Percentiles rank a stretch among this genome's conserved stretches.
phyloP scores from a whole-genome alignment of 1,140 invertebrate genomes.

The Manduca sexta region DNA sequence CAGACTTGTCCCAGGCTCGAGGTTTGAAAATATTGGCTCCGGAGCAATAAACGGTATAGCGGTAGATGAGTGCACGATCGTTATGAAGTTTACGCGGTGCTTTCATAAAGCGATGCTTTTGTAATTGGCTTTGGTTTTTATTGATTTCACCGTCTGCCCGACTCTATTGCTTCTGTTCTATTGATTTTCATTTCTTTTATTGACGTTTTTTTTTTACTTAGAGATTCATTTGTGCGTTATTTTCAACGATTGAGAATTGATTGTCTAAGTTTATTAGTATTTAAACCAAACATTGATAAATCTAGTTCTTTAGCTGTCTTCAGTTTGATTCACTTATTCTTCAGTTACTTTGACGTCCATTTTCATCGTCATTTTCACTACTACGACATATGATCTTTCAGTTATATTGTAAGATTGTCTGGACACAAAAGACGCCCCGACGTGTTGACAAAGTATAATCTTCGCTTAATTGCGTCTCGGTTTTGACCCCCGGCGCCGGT shows the following conservation, averaged over 20 bases:
- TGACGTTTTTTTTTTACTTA: too few relatives aligned
- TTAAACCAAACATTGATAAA: neutral
- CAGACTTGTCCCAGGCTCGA: conserved; percentile 22
- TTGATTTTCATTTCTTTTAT: too few relatives aligned
- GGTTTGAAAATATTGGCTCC: conserved; percentile 37
- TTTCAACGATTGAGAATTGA: too few relatives aligned
- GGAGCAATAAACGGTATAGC: conserved; percentile 30
- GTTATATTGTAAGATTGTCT: neutral
- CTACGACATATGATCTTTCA: neutral
- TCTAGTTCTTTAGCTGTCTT: neutral
- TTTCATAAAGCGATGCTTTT: too few relatives aligned
- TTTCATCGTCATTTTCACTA: too few relatives aligned
- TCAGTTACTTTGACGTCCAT: neutral
- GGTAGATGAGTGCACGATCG: conserved; percentile 29
- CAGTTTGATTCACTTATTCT: too few relatives aligned
- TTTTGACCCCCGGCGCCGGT: conserved; percentile 38
- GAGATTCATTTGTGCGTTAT: too few relatives aligned
- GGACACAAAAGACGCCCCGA: conserved; percentile 3
- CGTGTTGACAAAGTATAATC: conserved; percentile 31
- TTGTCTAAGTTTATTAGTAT: too few relatives aligned
- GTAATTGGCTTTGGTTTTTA: too few relatives aligned
- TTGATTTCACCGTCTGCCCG: too few relatives aligned
- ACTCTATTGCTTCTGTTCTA: too few relatives aligned
- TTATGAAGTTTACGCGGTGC: conserved; percentile 10
- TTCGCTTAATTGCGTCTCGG: conserved; percentile 46